Evolutionary conservation across 2,797 vertebrate species (phyloP).

Genomic region (Cephalopachus bancanus): DNA sequence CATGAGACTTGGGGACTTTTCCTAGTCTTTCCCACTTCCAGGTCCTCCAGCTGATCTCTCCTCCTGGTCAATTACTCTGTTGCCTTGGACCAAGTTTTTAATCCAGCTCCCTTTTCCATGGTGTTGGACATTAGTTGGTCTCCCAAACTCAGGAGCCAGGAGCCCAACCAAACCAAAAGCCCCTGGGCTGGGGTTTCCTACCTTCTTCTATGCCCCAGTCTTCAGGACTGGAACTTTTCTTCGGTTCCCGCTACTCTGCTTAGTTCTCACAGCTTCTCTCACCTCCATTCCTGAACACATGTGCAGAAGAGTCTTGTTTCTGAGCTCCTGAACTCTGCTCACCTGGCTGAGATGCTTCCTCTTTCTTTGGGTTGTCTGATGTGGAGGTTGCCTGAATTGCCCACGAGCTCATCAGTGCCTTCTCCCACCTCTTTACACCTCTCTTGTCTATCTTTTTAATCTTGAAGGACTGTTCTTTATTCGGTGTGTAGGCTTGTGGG

Average conservation of each 20-base stretch:
- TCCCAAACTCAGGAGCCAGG: not conserved
- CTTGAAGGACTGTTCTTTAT: not conserved
- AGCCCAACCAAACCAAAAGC: not conserved
- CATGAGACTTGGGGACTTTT: not conserved
- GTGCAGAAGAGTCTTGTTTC: accelerated
- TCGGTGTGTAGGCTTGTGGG: not conserved
- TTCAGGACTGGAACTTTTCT: not conserved
- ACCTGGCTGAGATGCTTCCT: not conserved
- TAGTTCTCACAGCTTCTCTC: not conserved
- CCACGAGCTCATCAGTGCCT: not conserved
- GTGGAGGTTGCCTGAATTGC: not conserved
- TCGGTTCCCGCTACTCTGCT: not conserved
- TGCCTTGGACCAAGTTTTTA: not conserved
- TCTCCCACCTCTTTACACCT: not conserved
- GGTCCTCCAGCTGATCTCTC: not conserved
- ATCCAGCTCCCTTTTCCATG: not conserved
- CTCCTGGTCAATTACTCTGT: not conserved
- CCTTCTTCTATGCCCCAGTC: accelerated
- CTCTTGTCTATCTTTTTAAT: not conserved
- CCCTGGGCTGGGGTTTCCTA: not conserved
- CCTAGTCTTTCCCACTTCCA: not conserved
- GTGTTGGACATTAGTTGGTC: not conserved
- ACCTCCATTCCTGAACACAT: accelerated
- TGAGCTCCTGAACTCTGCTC: not conserved
- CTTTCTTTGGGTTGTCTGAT: not conserved